phyloP scores from a whole-genome alignment of 2,797 vertebrate genomes.

The Anisognathus igniventris region DNA sequence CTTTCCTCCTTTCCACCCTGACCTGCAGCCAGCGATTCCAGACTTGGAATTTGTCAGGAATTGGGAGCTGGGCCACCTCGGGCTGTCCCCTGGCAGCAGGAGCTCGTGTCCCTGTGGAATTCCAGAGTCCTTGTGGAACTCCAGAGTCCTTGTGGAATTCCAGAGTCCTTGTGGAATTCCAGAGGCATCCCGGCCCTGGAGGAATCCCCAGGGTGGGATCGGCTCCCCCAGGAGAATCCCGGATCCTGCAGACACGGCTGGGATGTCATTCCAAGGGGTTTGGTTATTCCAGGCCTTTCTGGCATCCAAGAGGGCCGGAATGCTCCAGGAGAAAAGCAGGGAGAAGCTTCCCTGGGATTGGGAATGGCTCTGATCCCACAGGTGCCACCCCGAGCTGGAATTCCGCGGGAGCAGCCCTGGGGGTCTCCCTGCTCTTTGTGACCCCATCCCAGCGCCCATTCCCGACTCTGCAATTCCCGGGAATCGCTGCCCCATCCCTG shows the following conservation, averaged over 20 bases:
- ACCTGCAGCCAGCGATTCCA: accelerated
- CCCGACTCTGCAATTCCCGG: neutral
- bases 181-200: neutral
- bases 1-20: neutral
- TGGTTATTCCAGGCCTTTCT: neutral
- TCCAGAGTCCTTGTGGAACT: too few species aligned
- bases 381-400: neutral
- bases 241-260: accelerated
- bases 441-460: accelerated
- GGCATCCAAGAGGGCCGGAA: neutral
- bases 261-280: neutral
- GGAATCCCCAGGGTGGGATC: neutral
- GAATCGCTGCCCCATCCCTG: neutral
- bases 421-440: accelerated
- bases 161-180: neutral
- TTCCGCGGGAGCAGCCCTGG: neutral
- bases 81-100: neutral
- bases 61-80: neutral
- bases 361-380: neutral
- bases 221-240: accelerated
- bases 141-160: too few species aligned
- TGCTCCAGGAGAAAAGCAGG: neutral
- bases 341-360: neutral
- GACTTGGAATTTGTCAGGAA: accelerated
- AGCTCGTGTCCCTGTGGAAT: too few species aligned